These are phyloP conservation scores for Salvelinus namaycush DNA, from an alignment of 2,113 vertebrate genomes.

Conservation along the genomic window DNA sequence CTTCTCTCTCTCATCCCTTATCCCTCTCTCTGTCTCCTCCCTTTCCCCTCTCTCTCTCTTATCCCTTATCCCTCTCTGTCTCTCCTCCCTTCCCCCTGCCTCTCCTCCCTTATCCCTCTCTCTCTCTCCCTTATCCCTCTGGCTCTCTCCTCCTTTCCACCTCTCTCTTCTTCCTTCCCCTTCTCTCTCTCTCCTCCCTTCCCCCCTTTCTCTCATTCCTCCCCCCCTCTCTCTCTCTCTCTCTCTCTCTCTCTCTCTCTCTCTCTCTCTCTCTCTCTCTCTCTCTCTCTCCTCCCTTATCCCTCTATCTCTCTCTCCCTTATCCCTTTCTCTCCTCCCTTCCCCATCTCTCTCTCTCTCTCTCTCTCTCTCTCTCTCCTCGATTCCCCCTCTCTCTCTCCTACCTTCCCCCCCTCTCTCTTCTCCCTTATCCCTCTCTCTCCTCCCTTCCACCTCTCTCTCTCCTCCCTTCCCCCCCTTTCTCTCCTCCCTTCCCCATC, in stretches of 20 bases:
- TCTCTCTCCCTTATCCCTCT: slow-evolving; percentile 8
- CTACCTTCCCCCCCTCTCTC: not conserved
- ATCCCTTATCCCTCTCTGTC: not conserved
- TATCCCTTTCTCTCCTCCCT: too few species aligned
- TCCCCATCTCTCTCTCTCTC: slow-evolving; percentile 60
- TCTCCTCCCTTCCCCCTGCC: not conserved
- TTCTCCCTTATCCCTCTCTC: too few species aligned
- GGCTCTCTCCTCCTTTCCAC: not conserved
- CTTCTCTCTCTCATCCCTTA: slow-evolving; percentile 2
- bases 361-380: slow-evolving; percentile 14
- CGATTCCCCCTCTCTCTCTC: not conserved
- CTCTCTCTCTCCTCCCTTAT: too few species aligned
- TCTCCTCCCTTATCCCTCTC: not conserved
- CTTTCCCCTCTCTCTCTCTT: not conserved
- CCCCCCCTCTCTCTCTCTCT: too few species aligned
- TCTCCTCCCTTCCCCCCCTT: not conserved
- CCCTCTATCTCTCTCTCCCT: too few species aligned
- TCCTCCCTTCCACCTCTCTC: slow-evolving; percentile 3
- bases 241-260: too few species aligned
- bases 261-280: slow-evolving; percentile 47
- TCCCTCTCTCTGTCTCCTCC: not conserved
- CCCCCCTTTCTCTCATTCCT: too few species aligned
- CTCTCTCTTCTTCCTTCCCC: too few species aligned
- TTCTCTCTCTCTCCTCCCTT: too few species aligned
- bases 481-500: slow-evolving; percentile 16